These are phyloP conservation scores for Drosophila kokeensis DNA, from an alignment of 2,888 invertebrate species.

Conservation along the genomic window DNA sequence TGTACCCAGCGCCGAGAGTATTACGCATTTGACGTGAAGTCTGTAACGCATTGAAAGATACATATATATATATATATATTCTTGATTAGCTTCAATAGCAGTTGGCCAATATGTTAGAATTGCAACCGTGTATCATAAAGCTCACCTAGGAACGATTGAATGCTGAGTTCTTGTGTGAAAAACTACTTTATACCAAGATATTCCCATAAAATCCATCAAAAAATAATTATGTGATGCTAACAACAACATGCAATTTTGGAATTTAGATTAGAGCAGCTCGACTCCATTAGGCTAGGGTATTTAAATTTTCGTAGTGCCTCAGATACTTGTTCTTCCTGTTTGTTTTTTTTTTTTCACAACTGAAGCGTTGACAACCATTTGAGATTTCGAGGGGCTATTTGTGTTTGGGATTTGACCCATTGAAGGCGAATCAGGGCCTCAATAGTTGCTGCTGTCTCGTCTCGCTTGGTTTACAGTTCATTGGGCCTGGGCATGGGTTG, in stretches of 20 bases:
- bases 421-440: constrained; percentile 48
- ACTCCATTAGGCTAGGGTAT: background rate
- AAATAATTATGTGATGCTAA: background rate
- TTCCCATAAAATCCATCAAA: background rate
- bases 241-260: background rate
- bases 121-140: background rate
- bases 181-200: background rate
- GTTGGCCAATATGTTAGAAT: background rate
- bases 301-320: background rate
- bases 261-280: background rate
- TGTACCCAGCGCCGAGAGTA: background rate
- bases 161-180: background rate
- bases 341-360: constrained; percentile 21
- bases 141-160: no score
- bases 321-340: background rate
- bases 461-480: constrained; percentile 69
- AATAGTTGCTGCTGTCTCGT: constrained; percentile 26
- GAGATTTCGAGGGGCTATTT: constrained; percentile 42
- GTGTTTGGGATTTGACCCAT: constrained; percentile 68
- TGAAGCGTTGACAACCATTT: constrained; percentile 57
- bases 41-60: background rate
- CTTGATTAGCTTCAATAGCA: background rate
- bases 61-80: no score
- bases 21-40: background rate
- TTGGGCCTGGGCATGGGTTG: constrained; percentile 37